A percentile compares a stretch with the other conserved stretches of the same genome.
phyloP scores from a whole-genome alignment of 1,140 invertebrate species.

The Apis mellifera region Amel_HAv3.1 CM009942.2:5526501-5527000 shows the following conservation, averaged over 20 bases:
- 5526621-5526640: slow-evolving; percentile 14
- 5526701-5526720: neutral
- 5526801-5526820: slow-evolving; percentile 35
- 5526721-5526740: neutral
- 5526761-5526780: slow-evolving; percentile 43
- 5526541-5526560: neutral
- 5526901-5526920: neutral
- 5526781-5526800: slow-evolving; percentile 21
- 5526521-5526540: neutral
- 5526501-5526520: neutral
- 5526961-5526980: neutral
- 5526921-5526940: neutral
- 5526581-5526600: neutral
- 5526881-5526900: neutral
- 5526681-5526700: slow-evolving; percentile 2
- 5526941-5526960: neutral
- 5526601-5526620: neutral
- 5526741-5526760: neutral
- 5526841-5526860: slow-evolving; percentile 40
- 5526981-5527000: neutral
- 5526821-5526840: slow-evolving; percentile 41
- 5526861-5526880: slow-evolving; percentile 9
- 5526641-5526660: neutral
- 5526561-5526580: neutral
- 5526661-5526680: neutral